These are phyloP conservation scores for Archocentrus centrarchus DNA, from an alignment of 2,113 vertebrate genomes.

Conservation along the genomic window DNA sequence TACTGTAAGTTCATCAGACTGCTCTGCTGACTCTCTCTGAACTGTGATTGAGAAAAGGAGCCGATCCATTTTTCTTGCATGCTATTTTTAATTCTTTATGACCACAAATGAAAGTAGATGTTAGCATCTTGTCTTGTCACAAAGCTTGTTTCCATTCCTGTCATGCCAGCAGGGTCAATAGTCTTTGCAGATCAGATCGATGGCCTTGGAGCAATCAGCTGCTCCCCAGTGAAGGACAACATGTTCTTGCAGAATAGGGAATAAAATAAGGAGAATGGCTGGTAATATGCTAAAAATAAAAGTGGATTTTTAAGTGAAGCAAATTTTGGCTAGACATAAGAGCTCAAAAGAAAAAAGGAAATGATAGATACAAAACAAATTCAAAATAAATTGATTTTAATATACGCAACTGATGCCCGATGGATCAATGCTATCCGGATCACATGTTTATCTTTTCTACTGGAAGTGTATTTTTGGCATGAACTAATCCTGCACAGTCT, in stretches of 20 bases:
- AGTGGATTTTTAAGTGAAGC: neutral
- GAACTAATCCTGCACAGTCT: neutral
- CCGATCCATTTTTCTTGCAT: neutral
- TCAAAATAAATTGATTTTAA: neutral
- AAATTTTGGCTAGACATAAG: neutral
- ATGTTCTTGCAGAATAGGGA: neutral
- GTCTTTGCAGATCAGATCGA: constrained; percentile 14
- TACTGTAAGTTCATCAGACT: neutral
- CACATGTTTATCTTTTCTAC: neutral
- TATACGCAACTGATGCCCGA: neutral
- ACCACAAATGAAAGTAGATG: neutral
- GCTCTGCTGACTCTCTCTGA: neutral
- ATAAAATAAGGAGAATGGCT: neutral
- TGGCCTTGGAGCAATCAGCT: constrained; percentile 51
- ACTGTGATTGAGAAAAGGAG: neutral
- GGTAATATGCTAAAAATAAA: constrained; percentile 21
- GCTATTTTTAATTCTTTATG: neutral
- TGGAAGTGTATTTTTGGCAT: neutral
- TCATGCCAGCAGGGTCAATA: constrained; percentile 23
- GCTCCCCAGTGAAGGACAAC: constrained; percentile 39
- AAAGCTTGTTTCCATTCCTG: constrained; percentile 39
- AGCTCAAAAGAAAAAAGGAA: neutral
- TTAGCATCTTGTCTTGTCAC: constrained; percentile 27
- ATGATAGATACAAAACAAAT: neutral
- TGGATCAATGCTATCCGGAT: no score